Evolutionary conservation across 2,888 invertebrate species (phyloP).

Genomic region (Deilephila porcellus): DNA sequence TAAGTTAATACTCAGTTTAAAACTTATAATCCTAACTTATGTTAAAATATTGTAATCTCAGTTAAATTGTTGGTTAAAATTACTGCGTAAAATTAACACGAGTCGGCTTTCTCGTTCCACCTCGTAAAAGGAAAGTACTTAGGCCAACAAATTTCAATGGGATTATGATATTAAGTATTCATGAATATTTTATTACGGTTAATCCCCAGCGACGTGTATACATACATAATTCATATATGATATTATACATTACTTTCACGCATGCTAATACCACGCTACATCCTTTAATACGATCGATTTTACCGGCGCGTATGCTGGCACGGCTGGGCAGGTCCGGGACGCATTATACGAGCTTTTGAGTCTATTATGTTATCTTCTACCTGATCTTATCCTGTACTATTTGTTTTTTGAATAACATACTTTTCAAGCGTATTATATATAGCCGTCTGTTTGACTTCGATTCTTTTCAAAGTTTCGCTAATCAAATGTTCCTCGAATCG

Average conservation of each 20-base stretch:
- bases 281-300: slow-evolving; percentile 23
- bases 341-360: background rate
- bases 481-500: too few species aligned
- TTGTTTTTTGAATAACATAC: too few species aligned
- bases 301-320: slow-evolving; percentile 2
- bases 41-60: background rate
- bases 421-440: too few species aligned
- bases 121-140: slow-evolving; percentile 19
- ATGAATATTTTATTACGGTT: slow-evolving; percentile 20
- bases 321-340: too few species aligned
- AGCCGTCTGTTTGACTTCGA: too few species aligned
- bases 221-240: slow-evolving; percentile 23
- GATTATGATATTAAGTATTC: slow-evolving; percentile 22
- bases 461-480: too few species aligned
- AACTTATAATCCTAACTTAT: background rate
- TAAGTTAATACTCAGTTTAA: background rate
- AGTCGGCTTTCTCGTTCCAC: slow-evolving; percentile 19
- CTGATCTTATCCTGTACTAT: background rate
- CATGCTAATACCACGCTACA: slow-evolving; percentile 11
- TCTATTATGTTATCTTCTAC: background rate
- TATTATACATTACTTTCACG: slow-evolving; percentile 19
- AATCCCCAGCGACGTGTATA: slow-evolving; percentile 19
- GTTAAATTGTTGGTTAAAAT: background rate
- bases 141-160: slow-evolving; percentile 20
- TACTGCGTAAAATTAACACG: background rate